A percentile compares a stretch with the other conserved stretches of the same genome.
Evolutionary conservation across 2,113 vertebrate species (phyloP).

Genomic region (Cavia porcellus): DNA sequence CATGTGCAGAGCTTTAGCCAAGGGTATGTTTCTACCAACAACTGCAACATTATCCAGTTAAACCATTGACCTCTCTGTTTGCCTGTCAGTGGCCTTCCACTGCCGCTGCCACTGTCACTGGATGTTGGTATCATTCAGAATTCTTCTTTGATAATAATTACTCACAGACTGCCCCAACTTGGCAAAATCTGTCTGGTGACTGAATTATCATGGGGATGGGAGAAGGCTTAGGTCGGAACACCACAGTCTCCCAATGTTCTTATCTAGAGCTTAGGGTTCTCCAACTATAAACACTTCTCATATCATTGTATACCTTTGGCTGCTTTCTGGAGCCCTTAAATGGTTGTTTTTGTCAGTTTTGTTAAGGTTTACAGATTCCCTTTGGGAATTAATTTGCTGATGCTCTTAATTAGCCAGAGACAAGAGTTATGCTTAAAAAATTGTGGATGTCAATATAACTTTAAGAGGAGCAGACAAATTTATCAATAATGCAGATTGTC

Average conservation of each 20-base stretch:
- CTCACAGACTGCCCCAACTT: neutral
- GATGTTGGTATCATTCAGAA: neutral
- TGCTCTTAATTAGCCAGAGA: neutral
- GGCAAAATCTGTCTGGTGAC: neutral
- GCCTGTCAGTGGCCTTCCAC: neutral
- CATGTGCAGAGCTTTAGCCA: neutral
- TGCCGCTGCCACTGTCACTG: neutral
- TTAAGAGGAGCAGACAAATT: neutral
- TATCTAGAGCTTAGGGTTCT: neutral
- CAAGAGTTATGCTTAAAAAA: neutral
- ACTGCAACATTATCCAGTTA: neutral
- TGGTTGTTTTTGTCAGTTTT: neutral
- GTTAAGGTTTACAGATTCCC: neutral
- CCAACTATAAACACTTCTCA: neutral
- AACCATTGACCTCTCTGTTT: too few species aligned
- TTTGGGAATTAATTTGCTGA: neutral
- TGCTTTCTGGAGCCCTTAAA: neutral
- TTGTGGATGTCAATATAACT: too few species aligned
- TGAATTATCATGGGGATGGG: neutral
- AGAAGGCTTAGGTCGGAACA: too few species aligned
- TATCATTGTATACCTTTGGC: neutral
- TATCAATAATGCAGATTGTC: neutral
- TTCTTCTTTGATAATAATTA: neutral
- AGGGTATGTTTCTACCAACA: neutral
- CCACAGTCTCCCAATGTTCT: neutral